phyloP scores from a whole-genome alignment of 2,797 vertebrate species.

The Hapalemur alaotrensis region DNA sequence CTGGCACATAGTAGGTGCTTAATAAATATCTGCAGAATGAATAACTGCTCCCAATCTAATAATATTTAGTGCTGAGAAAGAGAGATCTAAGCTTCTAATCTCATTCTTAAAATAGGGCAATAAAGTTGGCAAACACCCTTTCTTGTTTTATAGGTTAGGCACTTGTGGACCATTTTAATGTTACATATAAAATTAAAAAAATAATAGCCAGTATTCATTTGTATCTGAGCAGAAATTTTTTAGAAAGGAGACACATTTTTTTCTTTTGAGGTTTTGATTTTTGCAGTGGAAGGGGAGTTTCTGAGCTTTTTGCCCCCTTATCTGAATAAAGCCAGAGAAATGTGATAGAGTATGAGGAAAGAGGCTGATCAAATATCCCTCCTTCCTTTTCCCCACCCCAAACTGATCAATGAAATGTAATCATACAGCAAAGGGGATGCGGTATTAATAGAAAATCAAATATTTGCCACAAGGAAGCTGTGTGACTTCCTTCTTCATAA shows the following conservation, averaged over 20 bases:
- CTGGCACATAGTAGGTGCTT: background rate
- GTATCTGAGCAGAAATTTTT: background rate
- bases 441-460: background rate
- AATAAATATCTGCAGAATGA: background rate
- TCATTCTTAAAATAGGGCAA: background rate
- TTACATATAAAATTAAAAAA: background rate
- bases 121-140: background rate
- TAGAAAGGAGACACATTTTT: background rate
- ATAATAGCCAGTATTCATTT: background rate
- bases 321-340: constrained; percentile 24
- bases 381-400: background rate
- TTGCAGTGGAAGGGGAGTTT: background rate
- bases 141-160: background rate
- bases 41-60: background rate
- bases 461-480: background rate
- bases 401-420: background rate
- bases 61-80: background rate
- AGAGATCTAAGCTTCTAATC: background rate
- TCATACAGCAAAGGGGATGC: background rate
- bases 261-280: background rate
- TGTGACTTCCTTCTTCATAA: background rate
- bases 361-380: background rate
- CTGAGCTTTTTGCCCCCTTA: background rate
- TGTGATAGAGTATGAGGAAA: background rate
- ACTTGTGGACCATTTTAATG: background rate